Percentiles rank a stretch among this genome's conserved stretches.
Conservation (phyloP, 2,797 vertebrate genomes). For the Vespertilio murinus region DNA sequence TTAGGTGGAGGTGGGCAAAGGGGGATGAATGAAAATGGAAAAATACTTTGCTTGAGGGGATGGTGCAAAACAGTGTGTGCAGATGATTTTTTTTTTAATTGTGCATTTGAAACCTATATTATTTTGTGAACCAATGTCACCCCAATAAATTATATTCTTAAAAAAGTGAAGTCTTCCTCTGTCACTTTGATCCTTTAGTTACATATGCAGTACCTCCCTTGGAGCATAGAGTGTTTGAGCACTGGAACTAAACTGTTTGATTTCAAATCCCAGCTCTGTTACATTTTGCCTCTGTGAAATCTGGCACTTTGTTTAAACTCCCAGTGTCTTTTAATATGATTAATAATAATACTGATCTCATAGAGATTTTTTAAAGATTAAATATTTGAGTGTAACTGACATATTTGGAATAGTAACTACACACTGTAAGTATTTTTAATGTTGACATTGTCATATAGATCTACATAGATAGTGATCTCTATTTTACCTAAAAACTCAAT, state of each 20-base stretch:
- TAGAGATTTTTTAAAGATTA: background rate
- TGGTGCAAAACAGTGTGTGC: background rate
- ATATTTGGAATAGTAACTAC: background rate
- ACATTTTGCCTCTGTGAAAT: background rate
- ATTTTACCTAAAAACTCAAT: background rate
- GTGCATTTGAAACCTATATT: background rate
- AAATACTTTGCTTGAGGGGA: background rate
- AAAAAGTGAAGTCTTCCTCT: background rate
- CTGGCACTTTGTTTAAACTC: background rate
- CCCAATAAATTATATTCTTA: background rate
- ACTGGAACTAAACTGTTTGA: background rate
- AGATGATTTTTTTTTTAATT: background rate
- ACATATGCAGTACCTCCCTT: background rate
- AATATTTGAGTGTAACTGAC: background rate
- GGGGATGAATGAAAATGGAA: background rate
- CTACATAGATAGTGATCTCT: background rate
- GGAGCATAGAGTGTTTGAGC: background rate
- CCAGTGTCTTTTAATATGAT: background rate
- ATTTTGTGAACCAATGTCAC: background rate
- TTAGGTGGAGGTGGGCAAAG: background rate
- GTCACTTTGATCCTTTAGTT: slow-evolving; percentile 4
- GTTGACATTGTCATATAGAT: background rate
- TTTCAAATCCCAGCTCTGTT: background rate
- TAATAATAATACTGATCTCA: background rate
- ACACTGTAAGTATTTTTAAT: background rate